Percentiles rank a stretch among this genome's conserved stretches.
These are phyloP conservation scores for Colostygia pectinataria DNA, from an alignment of 2,888 invertebrate genomes.

Conservation along the genomic window DNA sequence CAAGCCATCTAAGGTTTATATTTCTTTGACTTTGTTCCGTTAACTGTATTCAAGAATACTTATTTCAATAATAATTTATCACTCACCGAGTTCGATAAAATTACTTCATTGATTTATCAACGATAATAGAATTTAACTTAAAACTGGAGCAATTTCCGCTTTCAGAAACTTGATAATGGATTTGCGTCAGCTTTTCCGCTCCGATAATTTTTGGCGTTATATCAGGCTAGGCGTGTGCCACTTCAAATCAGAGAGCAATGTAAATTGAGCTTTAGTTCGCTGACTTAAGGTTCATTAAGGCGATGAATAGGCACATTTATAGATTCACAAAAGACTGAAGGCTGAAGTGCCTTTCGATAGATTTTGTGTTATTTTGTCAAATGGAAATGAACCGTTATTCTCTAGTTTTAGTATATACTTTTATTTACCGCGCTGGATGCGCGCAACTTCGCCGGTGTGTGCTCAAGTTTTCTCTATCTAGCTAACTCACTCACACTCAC, in stretches of 20 bases:
- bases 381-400: neutral
- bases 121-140: constrained; percentile 26
- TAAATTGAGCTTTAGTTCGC: constrained; percentile 4
- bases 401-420: too few species aligned
- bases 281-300: neutral
- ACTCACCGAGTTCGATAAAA: constrained; percentile 16
- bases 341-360: too few species aligned
- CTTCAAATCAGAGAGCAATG: neutral
- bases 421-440: too few species aligned
- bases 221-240: neutral
- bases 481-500: too few species aligned
- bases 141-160: constrained; percentile 27
- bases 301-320: too few species aligned
- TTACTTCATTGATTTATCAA: constrained; percentile 25
- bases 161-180: constrained; percentile 26
- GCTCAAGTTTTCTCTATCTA: too few species aligned
- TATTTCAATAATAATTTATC: constrained; percentile 17
- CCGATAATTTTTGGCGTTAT: constrained; percentile 17
- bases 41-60: neutral
- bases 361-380: too few species aligned
- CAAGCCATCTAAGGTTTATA: too few species aligned
- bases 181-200: constrained; percentile 17
- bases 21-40: neutral
- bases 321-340: too few species aligned
- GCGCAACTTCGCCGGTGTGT: too few species aligned